These are phyloP conservation scores for Antheraea assamensis DNA, from an alignment of 2,888 invertebrate genomes.

Conservation along the genomic window DNA sequence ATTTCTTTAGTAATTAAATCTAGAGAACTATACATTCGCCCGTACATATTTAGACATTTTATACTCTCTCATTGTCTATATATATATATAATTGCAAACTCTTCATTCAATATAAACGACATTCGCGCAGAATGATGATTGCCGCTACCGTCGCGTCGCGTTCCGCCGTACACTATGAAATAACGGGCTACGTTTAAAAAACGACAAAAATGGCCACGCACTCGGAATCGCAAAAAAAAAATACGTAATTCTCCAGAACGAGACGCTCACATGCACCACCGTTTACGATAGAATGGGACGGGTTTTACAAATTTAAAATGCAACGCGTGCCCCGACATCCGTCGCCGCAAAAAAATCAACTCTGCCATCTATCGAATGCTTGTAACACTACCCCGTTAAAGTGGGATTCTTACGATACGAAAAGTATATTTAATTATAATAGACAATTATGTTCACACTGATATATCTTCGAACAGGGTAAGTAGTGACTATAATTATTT, in stretches of 20 bases:
- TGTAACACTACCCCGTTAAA: conserved; percentile 47
- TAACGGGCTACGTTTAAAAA: conserved; percentile 61
- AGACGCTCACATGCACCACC: conserved; percentile 51
- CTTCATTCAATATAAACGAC: conserved; percentile 42
- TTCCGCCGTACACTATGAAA: conserved; percentile 51
- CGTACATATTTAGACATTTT: neutral
- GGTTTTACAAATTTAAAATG: conserved; percentile 76
- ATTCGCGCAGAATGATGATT: conserved; percentile 50
- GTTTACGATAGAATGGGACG: conserved; percentile 59
- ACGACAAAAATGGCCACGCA: conserved; percentile 77
- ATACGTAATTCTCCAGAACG: conserved; percentile 61
- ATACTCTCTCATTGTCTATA: neutral
- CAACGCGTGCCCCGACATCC: conserved; percentile 80
- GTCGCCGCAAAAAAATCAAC: conserved; percentile 70
- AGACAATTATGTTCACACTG: neutral
- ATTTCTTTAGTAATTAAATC: neutral
- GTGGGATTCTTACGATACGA: neutral
- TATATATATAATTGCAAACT: conserved; percentile 1
- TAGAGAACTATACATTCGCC: neutral
- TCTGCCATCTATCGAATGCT: conserved; percentile 68
- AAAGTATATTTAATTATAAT: neutral
- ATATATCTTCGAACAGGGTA: neutral
- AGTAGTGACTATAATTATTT: neutral
- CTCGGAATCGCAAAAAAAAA: conserved; percentile 78
- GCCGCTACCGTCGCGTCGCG: conserved; percentile 50